A percentile compares a stretch with the other conserved stretches of the same genome.
These are phyloP conservation scores for Mantis religiosa DNA, from an alignment of 2,888 invertebrate species.

Conservation along the genomic window DNA sequence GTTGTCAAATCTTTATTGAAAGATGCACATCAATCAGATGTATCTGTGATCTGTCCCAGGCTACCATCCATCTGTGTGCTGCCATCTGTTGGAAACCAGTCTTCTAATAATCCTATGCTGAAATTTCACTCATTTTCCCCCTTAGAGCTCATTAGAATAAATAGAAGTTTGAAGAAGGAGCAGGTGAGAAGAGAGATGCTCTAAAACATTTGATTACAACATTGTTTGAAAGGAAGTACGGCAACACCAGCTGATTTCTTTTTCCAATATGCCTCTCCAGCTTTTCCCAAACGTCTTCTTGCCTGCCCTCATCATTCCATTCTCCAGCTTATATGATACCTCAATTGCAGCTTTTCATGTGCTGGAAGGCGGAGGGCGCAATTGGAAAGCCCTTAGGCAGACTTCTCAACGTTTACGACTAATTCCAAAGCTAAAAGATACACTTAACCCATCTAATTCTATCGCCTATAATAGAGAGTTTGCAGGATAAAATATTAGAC, in stretches of 20 bases:
- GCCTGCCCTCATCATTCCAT: not conserved
- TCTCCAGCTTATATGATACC: slow-evolving; percentile 22
- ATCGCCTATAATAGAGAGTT: not conserved
- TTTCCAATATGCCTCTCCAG: slow-evolving; percentile 27
- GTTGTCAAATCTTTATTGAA: too few species aligned
- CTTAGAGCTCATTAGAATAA: slow-evolving; percentile 31
- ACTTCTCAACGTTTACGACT: not conserved
- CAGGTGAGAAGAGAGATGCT: slow-evolving; percentile 44
- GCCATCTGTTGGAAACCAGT: too few species aligned
- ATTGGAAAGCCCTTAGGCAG: not conserved
- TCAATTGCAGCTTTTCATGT: slow-evolving; percentile 16
- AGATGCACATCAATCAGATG: too few species aligned
- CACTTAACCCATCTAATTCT: not conserved
- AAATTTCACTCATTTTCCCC: too few species aligned
- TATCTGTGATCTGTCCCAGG: too few species aligned
- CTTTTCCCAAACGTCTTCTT: slow-evolving; percentile 23
- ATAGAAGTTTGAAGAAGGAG: slow-evolving; percentile 24
- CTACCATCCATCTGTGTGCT: too few species aligned
- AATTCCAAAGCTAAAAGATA: not conserved
- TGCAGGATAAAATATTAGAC: too few species aligned
- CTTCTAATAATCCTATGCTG: too few species aligned
- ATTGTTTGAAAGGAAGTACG: slow-evolving; percentile 25
- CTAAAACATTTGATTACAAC: slow-evolving; percentile 29
- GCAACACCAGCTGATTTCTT: slow-evolving; percentile 27
- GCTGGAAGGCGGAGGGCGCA: slow-evolving; percentile 1